phyloP scores from a whole-genome alignment of 2,797 vertebrate genomes.

The Dermochelys coriacea region DNA sequence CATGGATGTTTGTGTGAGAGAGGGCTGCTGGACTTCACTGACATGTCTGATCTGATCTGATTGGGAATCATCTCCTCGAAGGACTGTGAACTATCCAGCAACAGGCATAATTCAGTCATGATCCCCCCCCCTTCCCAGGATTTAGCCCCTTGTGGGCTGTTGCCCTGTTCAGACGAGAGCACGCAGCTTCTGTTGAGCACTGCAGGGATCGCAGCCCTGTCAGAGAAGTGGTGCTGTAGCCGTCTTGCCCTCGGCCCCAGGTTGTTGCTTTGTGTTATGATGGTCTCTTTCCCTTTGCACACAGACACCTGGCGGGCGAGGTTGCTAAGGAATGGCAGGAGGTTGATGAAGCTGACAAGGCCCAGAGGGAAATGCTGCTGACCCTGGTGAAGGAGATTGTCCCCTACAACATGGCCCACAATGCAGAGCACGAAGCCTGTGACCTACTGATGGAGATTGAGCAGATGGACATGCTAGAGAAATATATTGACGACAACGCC shows the following conservation, averaged over 20 bases:
- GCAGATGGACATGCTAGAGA: conserved; percentile 95
- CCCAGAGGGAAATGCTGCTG: conserved; percentile 92
- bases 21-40: neutral
- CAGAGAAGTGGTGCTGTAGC: neutral
- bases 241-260: neutral
- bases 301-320: conserved; percentile 94
- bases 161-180: neutral
- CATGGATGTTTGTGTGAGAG: neutral
- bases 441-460: conserved; percentile 99
- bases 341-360: conserved; percentile 94
- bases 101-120: neutral
- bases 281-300: neutral
- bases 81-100: neutral
- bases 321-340: conserved; percentile 99
- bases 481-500: conserved; percentile 96
- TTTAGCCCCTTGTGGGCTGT: neutral
- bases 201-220: too few relatives aligned
- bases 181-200: neutral
- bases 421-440: conserved; percentile 97
- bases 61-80: neutral
- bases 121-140: neutral
- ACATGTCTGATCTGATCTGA: neutral
- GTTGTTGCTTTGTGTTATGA: neutral
- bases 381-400: conserved; percentile 97
- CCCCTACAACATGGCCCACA: conserved; percentile 99